These are phyloP conservation scores for Onthophagus sagittarius DNA, from an alignment of 2,888 invertebrate species.

Conservation along the genomic window DNA sequence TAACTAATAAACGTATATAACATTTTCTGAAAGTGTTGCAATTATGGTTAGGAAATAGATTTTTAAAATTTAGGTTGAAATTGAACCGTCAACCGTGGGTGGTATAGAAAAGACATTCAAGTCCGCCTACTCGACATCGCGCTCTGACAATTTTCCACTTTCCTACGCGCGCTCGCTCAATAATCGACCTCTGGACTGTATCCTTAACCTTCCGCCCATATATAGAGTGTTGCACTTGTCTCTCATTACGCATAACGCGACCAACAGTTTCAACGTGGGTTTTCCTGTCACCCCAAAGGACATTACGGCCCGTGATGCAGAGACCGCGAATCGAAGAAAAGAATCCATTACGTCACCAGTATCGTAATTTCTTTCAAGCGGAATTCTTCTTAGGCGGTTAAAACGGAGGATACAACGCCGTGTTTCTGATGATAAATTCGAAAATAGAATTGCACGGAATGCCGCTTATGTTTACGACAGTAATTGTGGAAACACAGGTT, in stretches of 20 bases:
- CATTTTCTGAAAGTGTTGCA: neutral
- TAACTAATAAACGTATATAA: too few relatives aligned
- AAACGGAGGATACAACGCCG: neutral
- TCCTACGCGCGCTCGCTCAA: neutral
- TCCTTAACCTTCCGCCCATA: slow-evolving; percentile 32
- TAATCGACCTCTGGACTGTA: slow-evolving; percentile 14
- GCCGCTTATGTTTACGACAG: neutral
- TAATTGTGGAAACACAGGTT: neutral
- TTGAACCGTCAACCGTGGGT: neutral
- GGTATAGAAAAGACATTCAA: neutral
- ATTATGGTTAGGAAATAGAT: neutral
- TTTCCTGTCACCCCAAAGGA: neutral
- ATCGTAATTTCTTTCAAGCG: neutral
- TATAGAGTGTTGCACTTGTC: slow-evolving; percentile 27
- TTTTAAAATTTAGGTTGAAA: neutral
- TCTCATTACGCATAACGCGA: slow-evolving; percentile 19
- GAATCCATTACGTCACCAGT: neutral
- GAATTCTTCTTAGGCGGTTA: too few relatives aligned
- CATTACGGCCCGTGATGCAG: neutral
- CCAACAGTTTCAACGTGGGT: slow-evolving; percentile 16
- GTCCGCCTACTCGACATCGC: neutral
- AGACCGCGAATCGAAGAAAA: neutral
- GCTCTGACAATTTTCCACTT: neutral
- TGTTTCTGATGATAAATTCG: neutral
- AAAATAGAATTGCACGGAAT: neutral